Evolutionary conservation across 2,113 vertebrate species (phyloP).

Genomic region (Vireo altiloquus): DNA sequence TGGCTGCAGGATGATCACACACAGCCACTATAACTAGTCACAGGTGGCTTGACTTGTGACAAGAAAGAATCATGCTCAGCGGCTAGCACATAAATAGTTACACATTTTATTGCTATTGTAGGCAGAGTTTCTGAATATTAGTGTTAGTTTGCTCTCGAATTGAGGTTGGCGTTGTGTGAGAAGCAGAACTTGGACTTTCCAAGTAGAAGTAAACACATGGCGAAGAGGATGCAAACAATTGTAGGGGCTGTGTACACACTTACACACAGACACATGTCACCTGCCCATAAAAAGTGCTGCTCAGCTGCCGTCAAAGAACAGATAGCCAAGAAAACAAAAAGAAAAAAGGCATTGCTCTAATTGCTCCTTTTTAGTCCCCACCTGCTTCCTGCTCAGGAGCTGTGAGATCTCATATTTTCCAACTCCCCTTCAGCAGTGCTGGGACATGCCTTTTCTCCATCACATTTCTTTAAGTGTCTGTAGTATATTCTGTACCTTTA

Average conservation of each 20-base stretch:
- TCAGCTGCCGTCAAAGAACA: not conserved
- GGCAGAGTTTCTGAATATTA: not conserved
- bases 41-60: not conserved
- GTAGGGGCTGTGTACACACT: not conserved
- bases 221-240: not conserved
- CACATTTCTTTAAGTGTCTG: not conserved
- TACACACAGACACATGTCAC: rapidly evolving
- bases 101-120: not conserved
- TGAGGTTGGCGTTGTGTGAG: not conserved
- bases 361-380: not conserved
- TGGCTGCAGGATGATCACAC: not conserved
- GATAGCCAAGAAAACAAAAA: not conserved
- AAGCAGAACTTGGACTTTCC: not conserved
- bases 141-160: not conserved
- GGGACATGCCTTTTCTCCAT: not conserved
- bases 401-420: not conserved
- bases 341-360: not conserved
- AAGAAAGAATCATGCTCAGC: not conserved
- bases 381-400: not conserved
- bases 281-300: not conserved
- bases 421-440: not conserved
- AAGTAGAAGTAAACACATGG: not conserved
- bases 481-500: not conserved
- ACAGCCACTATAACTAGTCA: not conserved
- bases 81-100: not conserved